These are phyloP conservation scores for Eugnorisma glareosa DNA, from an alignment of 2,888 invertebrate genomes.

Conservation along the genomic window DNA sequence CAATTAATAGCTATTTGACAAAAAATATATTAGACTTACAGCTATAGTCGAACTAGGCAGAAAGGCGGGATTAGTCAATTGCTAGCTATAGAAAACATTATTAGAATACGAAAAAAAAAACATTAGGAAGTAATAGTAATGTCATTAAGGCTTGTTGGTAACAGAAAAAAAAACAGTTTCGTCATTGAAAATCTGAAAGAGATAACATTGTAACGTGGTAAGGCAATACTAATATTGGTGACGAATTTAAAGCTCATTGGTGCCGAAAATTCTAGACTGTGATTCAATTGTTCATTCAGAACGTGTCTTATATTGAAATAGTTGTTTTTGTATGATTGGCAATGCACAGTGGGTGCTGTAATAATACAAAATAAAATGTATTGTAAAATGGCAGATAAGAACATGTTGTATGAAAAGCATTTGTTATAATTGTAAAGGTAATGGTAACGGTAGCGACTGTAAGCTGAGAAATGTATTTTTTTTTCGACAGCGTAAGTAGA, in stretches of 20 bases:
- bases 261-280: slow-evolving; percentile 91
- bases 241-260: slow-evolving; percentile 90
- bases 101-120: slow-evolving; percentile 79
- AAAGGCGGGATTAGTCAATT: slow-evolving; percentile 89
- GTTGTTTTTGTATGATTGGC: slow-evolving; percentile 90
- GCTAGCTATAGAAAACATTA: slow-evolving; percentile 89
- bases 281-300: slow-evolving; percentile 90
- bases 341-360: slow-evolving; percentile 80
- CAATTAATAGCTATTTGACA: slow-evolving; percentile 86
- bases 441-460: slow-evolving; percentile 71
- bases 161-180: slow-evolving; percentile 77
- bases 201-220: slow-evolving; percentile 77
- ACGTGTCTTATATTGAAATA: slow-evolving; percentile 91
- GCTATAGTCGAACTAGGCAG: slow-evolving; percentile 88
- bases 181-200: slow-evolving; percentile 78
- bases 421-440: slow-evolving; percentile 79
- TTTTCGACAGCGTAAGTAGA: slow-evolving; percentile 81
- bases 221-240: slow-evolving; percentile 81
- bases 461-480: slow-evolving; percentile 75
- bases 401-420: slow-evolving; percentile 81
- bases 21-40: slow-evolving; percentile 83
- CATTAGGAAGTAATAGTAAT: slow-evolving; percentile 76
- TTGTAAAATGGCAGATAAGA: slow-evolving; percentile 75
- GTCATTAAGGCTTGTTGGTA: slow-evolving; percentile 85
- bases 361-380: slow-evolving; percentile 74